Evolutionary conservation across 2,113 vertebrate species (phyloP).

Genomic region (Osmerus eperlanus): DNA sequence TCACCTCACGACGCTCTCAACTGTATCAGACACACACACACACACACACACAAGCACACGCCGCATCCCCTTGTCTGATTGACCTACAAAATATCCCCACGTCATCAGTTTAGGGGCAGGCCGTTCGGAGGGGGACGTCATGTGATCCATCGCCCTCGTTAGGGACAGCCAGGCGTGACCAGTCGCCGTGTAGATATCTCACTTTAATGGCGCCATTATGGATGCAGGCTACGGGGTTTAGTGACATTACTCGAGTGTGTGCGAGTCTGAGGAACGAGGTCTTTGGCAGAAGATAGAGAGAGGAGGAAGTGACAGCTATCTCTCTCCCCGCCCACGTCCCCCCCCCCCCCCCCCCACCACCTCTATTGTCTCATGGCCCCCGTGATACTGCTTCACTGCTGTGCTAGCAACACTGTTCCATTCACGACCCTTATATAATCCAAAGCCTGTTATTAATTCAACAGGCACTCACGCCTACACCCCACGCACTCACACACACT

Average conservation of each 20-base stretch:
- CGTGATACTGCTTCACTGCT: slow-evolving; percentile 22
- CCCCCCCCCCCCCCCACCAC: no score
- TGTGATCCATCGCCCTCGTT: slow-evolving; percentile 27
- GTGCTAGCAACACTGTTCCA: background rate
- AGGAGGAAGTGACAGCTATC: no score
- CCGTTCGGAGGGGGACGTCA: slow-evolving; percentile 24
- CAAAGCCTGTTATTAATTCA: background rate
- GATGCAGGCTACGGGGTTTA: background rate
- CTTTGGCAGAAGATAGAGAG: slow-evolving; percentile 20
- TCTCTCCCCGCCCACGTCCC: no score
- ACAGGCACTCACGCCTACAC: background rate
- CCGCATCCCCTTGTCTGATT: background rate
- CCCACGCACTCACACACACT: background rate
- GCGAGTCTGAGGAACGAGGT: background rate
- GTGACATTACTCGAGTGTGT: background rate
- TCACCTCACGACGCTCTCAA: slow-evolving; percentile 6
- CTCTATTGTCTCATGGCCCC: background rate
- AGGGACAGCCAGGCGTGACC: slow-evolving; percentile 16
- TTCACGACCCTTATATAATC: background rate
- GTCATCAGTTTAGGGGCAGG: slow-evolving; percentile 20
- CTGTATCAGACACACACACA: background rate
- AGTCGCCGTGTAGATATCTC: slow-evolving; percentile 27
- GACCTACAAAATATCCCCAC: background rate
- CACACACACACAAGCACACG: background rate
- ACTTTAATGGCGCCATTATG: slow-evolving; percentile 34